Evolutionary conservation across 2,888 invertebrate species (phyloP), one percentile per base, ranked within the genome.

Genomic region (Phengaris alcon): DNA sequence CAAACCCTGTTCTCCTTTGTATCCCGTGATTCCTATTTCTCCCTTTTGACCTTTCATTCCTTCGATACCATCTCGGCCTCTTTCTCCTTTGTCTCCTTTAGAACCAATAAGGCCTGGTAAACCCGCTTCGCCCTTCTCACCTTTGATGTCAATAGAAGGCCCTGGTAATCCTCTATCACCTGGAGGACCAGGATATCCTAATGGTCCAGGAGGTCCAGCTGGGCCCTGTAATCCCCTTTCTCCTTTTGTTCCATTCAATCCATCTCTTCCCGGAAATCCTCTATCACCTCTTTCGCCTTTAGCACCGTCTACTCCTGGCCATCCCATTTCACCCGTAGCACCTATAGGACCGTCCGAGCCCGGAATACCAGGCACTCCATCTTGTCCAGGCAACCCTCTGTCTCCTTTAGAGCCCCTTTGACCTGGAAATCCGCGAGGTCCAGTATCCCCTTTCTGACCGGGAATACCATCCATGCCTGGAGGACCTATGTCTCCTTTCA

Each of bases 161-260:
- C 97, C 97, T 70, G 96, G 95, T 10, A 94, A 90, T 78, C 98
- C 98, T 80, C 95, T 94, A 75, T 97, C 96, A 80, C 97, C 96
- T 82, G 95, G 94, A 0, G 84, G 78, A 85, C 95, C 85, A 82
- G 83, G 76, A 82, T 87, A 82, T 87, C 96, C 93, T 79, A 83
- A 75, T 84, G 93, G 82, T 86, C 96, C 94, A 87, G 87, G 85
- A 3, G 88, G 84, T 51, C 97, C 97, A 76, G 89, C 85, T 70
- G 90, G 85, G 6, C 93, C 93, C 0, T 77, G 12, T 22, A 80
- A 80, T 55, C 95, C 95, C 73, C 86, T 87, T 75, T 94, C 94
- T 72, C 95, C 95, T 81, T 94, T 94, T 3, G 84, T 78, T 79
- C 95, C 94, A 84, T 93, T 88, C 12, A 88, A 89, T 59, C 96